These are phyloP conservation scores for Petrocephalus schoutedeni DNA, from an alignment of 2,797 vertebrate genomes.

Conservation along the genomic window DNA sequence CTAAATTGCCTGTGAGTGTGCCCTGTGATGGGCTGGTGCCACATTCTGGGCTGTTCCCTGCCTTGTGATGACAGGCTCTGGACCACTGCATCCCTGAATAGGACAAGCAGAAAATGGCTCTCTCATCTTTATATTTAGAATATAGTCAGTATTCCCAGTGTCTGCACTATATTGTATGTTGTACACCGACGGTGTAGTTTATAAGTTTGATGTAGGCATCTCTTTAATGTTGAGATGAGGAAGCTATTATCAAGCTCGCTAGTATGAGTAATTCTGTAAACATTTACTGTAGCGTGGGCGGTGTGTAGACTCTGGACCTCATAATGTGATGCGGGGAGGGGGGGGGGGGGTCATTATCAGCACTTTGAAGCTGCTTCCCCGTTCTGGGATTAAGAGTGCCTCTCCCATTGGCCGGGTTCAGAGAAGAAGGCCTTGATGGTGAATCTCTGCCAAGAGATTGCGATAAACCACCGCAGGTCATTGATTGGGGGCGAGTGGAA, in stretches of 20 bases:
- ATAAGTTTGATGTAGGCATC: neutral
- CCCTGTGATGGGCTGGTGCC: neutral
- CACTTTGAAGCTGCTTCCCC: slow-evolving; percentile 10
- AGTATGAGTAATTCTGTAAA: slow-evolving; percentile 23
- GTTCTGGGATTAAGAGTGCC: neutral
- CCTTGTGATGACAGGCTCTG: neutral
- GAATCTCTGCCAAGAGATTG: slow-evolving; percentile 4
- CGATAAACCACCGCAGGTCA: slow-evolving; percentile 18
- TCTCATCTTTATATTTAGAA: neutral
- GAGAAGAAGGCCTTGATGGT: neutral
- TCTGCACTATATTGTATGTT: neutral
- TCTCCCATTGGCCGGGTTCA: neutral
- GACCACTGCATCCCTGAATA: neutral
- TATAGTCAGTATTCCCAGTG: neutral
- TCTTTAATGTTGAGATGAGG: neutral
- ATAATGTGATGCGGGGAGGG: slow-evolving; percentile 8
- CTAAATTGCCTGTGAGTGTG: too few species aligned
- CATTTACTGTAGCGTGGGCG: slow-evolving; percentile 7
- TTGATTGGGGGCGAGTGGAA: slow-evolving; percentile 21
- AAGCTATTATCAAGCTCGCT: slow-evolving; percentile 5
- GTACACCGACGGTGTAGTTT: neutral
- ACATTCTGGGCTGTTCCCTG: neutral
- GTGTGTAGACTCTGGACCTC: slow-evolving; percentile 22
- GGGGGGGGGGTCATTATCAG: slow-evolving; percentile 11
- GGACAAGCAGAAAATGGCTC: neutral